Evolutionary conservation across 1,140 invertebrate genomes (phyloP).

Genomic region (Lucilia sericata): DNA sequence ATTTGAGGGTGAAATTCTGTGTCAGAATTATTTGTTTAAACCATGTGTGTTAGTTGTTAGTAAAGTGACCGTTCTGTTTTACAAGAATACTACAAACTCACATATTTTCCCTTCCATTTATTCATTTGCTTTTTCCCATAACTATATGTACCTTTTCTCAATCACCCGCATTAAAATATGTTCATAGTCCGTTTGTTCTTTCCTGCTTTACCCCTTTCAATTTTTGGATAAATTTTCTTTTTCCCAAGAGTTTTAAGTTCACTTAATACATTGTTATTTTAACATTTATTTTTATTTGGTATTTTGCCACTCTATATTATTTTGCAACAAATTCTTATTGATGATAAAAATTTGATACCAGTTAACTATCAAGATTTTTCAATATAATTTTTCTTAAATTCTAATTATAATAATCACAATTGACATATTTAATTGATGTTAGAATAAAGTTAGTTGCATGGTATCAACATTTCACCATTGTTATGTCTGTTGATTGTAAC

Average conservation of each 20-base stretch:
- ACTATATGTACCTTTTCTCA: background rate
- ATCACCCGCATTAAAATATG: conserved; percentile 2
- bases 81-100: background rate
- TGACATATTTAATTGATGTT: too few species aligned
- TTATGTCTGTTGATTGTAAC: too few species aligned
- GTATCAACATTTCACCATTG: too few species aligned
- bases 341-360: too few species aligned
- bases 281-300: conserved; percentile 5
- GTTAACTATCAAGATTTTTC: too few species aligned
- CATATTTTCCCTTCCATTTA: background rate
- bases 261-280: background rate
- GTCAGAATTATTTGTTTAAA: background rate
- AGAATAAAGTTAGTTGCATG: too few species aligned
- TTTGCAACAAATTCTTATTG: too few species aligned
- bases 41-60: background rate
- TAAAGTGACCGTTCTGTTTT: background rate
- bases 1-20: too few species aligned
- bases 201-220: background rate
- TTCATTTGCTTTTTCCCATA: background rate
- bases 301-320: too few species aligned
- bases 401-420: too few species aligned
- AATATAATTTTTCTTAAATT: too few species aligned
- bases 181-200: background rate
- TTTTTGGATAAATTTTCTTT: background rate
- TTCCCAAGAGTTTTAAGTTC: conserved; percentile 7